Conservation (phyloP, 2,113 vertebrate genomes). For the Theropithecus gelada region DNA sequence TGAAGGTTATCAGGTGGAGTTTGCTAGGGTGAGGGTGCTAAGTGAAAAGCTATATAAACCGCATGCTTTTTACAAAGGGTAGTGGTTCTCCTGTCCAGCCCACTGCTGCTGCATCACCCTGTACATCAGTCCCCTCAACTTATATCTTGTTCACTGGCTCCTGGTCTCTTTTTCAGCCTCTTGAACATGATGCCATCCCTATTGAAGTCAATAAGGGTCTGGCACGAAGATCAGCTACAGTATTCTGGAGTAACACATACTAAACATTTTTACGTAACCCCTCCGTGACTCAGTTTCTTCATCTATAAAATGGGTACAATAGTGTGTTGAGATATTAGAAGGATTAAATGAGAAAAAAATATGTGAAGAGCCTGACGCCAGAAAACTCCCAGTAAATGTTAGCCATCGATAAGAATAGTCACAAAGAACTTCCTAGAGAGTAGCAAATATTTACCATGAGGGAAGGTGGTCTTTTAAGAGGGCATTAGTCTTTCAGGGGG, state of each 20-base stretch:
- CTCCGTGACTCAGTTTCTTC: background rate
- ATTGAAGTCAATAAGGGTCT: too few species aligned
- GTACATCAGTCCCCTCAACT: too few species aligned
- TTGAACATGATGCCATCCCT: too few species aligned
- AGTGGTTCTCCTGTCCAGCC: too few species aligned
- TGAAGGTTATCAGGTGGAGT: too few species aligned
- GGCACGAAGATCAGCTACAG: background rate
- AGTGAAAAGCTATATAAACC: too few species aligned
- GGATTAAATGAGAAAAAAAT: background rate
- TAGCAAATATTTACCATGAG: background rate
- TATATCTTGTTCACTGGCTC: too few species aligned
- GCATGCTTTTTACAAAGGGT: too few species aligned
- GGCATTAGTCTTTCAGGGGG: background rate
- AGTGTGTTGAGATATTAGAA: background rate
- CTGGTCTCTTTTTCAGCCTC: too few species aligned
- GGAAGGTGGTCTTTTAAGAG: background rate
- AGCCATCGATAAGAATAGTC: background rate
- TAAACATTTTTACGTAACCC: background rate
- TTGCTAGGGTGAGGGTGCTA: too few species aligned
- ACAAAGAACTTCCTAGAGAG: background rate
- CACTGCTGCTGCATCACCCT: too few species aligned
- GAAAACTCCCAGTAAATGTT: background rate
- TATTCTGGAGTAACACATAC: background rate
- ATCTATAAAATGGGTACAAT: background rate
- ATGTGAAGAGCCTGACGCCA: background rate